phyloP scores from a whole-genome alignment of 1,140 invertebrate species.

The Apocrypta bakeri region DNA sequence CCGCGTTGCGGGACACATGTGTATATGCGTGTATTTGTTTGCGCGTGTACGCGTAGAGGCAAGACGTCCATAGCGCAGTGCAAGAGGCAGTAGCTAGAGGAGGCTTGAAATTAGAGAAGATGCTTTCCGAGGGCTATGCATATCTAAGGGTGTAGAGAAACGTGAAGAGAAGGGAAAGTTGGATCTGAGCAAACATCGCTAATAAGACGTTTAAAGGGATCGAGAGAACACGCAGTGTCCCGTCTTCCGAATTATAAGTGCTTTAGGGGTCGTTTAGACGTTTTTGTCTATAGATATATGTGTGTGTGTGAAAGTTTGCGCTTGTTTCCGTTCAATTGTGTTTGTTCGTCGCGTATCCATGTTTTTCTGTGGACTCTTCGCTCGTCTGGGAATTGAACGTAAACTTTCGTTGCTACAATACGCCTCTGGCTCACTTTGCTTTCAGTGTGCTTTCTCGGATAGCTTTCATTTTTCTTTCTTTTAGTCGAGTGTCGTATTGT shows the following conservation, averaged over 20 bases:
- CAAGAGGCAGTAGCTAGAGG: too few species aligned
- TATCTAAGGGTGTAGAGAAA: too few species aligned
- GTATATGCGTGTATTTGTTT: not conserved
- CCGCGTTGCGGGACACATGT: too few species aligned
- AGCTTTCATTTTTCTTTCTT: too few species aligned
- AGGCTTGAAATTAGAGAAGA: constrained; percentile 15
- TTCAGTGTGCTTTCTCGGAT: too few species aligned
- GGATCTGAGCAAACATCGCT: constrained; percentile 7
- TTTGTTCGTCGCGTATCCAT: not conserved
- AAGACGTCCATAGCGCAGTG: not conserved
- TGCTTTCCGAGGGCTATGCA: not conserved
- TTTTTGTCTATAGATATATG: not conserved
- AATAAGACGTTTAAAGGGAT: constrained; percentile 22
- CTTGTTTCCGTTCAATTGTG: not conserved
- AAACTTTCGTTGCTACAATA: not conserved
- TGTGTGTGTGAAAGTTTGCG: not conserved
- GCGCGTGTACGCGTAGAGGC: not conserved
- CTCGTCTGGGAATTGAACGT: not conserved
- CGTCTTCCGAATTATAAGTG: not conserved
- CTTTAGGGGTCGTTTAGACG: not conserved
- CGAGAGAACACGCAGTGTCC: not conserved
- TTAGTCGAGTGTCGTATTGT: too few species aligned
- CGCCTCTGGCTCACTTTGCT: too few species aligned
- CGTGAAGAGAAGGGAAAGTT: not conserved
- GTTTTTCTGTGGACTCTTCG: not conserved